Conservation (phyloP, 2,888 invertebrate genomes). For the Acanthosepion lycidas region DNA sequence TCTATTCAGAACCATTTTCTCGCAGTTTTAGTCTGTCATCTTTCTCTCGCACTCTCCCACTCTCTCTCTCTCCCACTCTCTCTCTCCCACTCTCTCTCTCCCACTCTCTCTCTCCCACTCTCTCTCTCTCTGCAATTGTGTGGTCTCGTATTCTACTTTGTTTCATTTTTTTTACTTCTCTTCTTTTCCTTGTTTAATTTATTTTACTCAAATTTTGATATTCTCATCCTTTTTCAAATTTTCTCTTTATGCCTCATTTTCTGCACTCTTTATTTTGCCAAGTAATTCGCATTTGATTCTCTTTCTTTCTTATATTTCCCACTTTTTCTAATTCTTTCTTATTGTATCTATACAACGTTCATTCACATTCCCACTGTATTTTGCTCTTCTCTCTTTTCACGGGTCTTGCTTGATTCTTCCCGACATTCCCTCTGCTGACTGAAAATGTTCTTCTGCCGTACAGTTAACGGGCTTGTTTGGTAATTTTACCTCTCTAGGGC, state of each 20-base stretch:
- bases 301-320: neutral
- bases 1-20: neutral
- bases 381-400: neutral
- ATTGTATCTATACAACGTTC: neutral
- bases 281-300: neutral
- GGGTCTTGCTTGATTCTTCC: neutral
- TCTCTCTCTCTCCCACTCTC: neutral
- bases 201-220: neutral
- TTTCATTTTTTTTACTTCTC: neutral
- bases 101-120: neutral
- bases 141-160: too few species aligned
- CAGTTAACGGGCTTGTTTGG: too few species aligned
- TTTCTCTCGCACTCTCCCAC: neutral
- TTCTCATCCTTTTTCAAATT: too few species aligned
- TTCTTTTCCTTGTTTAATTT: neutral
- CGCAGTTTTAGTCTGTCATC: neutral
- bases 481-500: too few species aligned
- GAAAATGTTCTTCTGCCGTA: neutral
- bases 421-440: neutral
- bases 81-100: neutral
- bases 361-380: neutral
- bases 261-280: neutral
- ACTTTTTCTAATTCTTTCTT: neutral
- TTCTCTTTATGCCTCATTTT: neutral
- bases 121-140: neutral